phyloP scores from a whole-genome alignment of 2,888 invertebrate species.

The Stenchaetothrips biformis region DNA sequence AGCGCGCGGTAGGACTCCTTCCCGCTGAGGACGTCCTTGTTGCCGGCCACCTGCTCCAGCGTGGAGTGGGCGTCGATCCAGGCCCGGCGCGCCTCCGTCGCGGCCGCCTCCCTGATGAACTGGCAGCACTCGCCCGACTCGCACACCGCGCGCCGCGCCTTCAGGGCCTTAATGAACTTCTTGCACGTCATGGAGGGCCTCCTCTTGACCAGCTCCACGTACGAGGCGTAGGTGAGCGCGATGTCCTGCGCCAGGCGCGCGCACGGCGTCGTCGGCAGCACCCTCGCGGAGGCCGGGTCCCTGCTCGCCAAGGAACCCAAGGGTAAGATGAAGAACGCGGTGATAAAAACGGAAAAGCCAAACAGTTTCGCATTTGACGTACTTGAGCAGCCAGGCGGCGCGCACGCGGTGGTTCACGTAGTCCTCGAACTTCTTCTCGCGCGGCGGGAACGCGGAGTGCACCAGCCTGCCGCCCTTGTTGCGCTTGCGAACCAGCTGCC shows the following conservation, averaged over 20 bases:
- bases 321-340: neutral
- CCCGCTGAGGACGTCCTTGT: neutral
- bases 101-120: neutral
- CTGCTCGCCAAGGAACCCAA: neutral
- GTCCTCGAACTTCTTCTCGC: neutral
- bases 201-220: neutral
- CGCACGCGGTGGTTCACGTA: neutral
- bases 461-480: neutral
- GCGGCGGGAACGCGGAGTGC: neutral
- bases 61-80: slow-evolving; percentile 3
- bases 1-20: neutral
- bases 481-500: slow-evolving; percentile 8
- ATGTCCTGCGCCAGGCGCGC: neutral
- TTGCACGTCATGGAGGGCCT: neutral
- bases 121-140: neutral
- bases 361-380: no score
- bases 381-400: neutral
- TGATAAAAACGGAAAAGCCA: neutral
- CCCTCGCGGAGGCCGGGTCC: neutral
- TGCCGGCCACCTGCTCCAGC: neutral
- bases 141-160: neutral
- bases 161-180: neutral
- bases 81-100: neutral
- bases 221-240: neutral
- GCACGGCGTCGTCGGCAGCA: neutral